Conservation (phyloP, 2,113 vertebrate species). For the Nansenia antarctica region DNA sequence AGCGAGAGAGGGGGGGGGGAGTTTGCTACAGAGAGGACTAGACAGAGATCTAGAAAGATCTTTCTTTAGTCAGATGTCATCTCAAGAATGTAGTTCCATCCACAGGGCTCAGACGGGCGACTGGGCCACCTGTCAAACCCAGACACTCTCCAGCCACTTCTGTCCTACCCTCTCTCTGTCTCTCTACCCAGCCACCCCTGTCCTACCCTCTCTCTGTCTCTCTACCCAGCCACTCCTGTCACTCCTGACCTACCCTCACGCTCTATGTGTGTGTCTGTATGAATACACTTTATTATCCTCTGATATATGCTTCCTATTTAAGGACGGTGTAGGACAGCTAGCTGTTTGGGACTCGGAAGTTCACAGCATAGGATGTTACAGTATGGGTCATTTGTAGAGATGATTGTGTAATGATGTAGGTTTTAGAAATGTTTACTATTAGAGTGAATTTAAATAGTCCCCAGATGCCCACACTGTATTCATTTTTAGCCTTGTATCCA, state of each 20-base stretch:
- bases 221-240: no score
- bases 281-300: neutral
- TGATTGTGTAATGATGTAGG: neutral
- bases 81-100: neutral
- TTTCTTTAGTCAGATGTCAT: constrained; percentile 6
- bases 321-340: neutral
- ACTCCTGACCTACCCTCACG: no score
- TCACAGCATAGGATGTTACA: neutral
- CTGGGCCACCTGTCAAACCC: neutral
- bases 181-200: no score
- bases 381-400: neutral
- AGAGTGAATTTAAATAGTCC: no score
- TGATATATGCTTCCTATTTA: neutral
- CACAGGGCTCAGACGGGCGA: neutral
- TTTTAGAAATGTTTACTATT: no score
- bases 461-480: neutral
- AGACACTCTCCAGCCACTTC: neutral
- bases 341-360: neutral
- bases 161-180: no score
- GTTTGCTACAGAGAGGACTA: neutral
- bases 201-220: no score
- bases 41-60: neutral
- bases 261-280: neutral
- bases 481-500: neutral
- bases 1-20: neutral